phyloP scores from a whole-genome alignment of 2,888 invertebrate species.

The Balanococcus diminutus region DNA sequence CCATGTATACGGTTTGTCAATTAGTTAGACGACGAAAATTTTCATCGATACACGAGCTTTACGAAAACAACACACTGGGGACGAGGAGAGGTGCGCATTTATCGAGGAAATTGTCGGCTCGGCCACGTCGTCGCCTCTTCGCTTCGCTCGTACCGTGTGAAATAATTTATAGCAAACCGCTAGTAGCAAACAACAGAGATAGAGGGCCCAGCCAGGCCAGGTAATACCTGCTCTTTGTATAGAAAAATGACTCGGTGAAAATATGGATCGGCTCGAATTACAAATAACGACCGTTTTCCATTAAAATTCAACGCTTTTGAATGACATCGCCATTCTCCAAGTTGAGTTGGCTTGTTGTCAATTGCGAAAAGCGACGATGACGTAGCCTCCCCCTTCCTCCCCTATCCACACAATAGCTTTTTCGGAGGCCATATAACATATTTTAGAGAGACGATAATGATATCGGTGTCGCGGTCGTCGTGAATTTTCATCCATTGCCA shows the following conservation, averaged over 20 bases:
- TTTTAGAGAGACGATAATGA: background rate
- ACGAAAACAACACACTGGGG: too few species aligned
- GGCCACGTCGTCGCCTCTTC: too few species aligned
- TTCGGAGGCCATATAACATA: background rate
- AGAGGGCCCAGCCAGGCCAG: too few species aligned
- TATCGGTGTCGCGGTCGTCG: background rate
- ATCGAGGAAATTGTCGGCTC: conserved; percentile 1
- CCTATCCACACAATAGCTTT: too few species aligned
- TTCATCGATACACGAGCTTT: background rate
- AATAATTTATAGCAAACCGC: background rate
- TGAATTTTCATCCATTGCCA: background rate
- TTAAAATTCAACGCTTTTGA: background rate
- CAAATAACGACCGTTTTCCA: conserved; percentile 5
- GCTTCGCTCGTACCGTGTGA: background rate
- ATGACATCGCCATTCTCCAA: background rate
- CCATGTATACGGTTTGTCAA: background rate
- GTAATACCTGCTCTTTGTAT: background rate
- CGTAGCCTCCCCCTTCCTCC: background rate
- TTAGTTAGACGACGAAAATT: background rate
- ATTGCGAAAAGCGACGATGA: background rate
- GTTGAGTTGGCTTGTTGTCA: background rate
- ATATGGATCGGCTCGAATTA: background rate
- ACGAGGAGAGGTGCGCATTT: background rate
- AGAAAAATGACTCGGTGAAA: background rate
- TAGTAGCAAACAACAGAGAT: background rate